Evolutionary conservation across 2,797 vertebrate genomes (phyloP).

Genomic region (Iguana delicatissima): DNA sequence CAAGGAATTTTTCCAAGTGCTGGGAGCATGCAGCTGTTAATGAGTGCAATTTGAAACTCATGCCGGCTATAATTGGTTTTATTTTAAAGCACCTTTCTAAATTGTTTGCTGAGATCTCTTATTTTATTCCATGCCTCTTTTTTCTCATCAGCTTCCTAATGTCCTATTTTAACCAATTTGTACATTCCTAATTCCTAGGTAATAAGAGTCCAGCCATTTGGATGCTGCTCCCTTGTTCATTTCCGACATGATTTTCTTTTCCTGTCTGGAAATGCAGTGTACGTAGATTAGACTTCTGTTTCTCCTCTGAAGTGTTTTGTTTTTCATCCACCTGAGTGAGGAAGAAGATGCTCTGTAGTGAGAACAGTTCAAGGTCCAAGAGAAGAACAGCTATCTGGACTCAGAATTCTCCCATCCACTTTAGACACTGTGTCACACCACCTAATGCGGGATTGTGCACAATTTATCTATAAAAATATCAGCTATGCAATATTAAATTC

Average conservation of each 20-base stretch:
- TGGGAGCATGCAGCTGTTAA: background rate
- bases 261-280: background rate
- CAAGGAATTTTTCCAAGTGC: background rate
- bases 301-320: slow-evolving; percentile 1
- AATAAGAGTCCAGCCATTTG: background rate
- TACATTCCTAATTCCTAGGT: slow-evolving; percentile 14
- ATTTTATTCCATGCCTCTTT: slow-evolving; percentile 9
- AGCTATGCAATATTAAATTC: slow-evolving; percentile 1
- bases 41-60: background rate
- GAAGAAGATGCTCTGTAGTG: background rate
- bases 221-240: background rate
- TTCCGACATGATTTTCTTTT: background rate
- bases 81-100: background rate
- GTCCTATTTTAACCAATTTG: background rate
- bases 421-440: no score
- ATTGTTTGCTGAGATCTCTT: background rate
- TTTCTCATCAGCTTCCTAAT: slow-evolving; percentile 20
- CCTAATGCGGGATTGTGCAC: background rate
- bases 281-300: background rate
- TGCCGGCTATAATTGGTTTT: background rate
- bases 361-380: background rate
- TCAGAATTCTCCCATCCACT: background rate
- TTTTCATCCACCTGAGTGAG: background rate
- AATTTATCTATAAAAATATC: background rate
- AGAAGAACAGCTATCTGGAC: background rate